Conservation (phyloP, 2,888 invertebrate species). For the Cosmia trapezina region DNA sequence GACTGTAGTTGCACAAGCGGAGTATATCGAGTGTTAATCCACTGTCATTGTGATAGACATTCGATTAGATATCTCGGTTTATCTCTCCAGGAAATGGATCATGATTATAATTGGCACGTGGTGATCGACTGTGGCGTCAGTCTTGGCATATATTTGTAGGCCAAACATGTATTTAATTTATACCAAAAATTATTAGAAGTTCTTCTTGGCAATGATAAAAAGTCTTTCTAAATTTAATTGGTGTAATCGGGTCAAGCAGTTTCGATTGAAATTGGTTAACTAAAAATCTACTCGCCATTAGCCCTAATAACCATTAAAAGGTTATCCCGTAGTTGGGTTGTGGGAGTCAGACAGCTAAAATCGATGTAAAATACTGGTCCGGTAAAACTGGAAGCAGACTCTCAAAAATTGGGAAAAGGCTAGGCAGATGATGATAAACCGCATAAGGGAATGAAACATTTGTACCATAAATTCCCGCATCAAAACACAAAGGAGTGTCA, state of each 20-base stretch:
- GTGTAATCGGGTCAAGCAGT: neutral
- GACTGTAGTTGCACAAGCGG: constrained; percentile 7
- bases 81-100: constrained; percentile 41
- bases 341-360: neutral
- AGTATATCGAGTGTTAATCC: constrained; percentile 36
- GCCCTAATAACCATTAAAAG: neutral
- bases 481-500: constrained; percentile 38
- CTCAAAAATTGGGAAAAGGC: neutral
- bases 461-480: neutral
- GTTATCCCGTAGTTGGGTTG: neutral
- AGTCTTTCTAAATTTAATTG: neutral
- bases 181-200: neutral
- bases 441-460: neutral
- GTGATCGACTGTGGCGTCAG: neutral
- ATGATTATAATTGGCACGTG: constrained; percentile 31
- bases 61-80: constrained; percentile 45
- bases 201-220: neutral
- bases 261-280: neutral
- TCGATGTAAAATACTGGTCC: neutral
- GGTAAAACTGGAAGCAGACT: neutral
- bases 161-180: neutral
- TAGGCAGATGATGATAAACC: neutral
- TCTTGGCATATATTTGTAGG: neutral
- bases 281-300: neutral
- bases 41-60: constrained; percentile 42